Evolutionary conservation across 2,888 invertebrate species (phyloP), one percentile per base, ranked within the genome.

Genomic region (Lumbricus terrestris): DNA sequence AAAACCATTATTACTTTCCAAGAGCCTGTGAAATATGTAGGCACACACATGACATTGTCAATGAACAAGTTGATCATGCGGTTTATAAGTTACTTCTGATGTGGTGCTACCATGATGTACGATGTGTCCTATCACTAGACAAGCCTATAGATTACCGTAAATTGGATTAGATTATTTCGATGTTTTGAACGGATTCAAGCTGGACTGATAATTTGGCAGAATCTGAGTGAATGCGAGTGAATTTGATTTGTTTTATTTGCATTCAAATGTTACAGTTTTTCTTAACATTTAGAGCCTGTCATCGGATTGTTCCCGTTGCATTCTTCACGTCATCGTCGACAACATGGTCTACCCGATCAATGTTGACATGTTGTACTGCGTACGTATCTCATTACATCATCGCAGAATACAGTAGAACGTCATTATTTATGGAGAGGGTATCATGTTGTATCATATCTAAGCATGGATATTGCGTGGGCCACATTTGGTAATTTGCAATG

Each of bases 301-400:
- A 37, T 35, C 37, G 13, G 85, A 85, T 85, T 85, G n/a, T n/a
- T 0, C 85, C 13, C 85, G 85, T 37, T 85, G 85, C 85, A 85
- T 85, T 85, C 85, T 85, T 85, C 85, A 85, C 16, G 85, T 85
- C 13, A 85, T 85, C 23, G 37, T 85, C 85, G 85, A 85, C 85
- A 85, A 85, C 85, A 85, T 85, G 85, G 15, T 85, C 35, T 85
- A 85, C 37, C 85, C 85, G 15, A 37, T 85, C 85, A 85, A 34
- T 8, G 85, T 85, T 23, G 85, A 85, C 5, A 85, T 85, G 85
- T 37, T 85, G 23, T n/a, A 85, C n/a, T 35, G 35, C 13, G 85
- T 85, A n/a, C 2, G 85, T 35, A 16, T 35, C 35, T 37, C n/a
- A 8, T 85, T 35, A 35, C 54, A 29, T 54, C 23, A 54, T 54